Conservation (phyloP, 1,140 invertebrate genomes). For the Sycophaga agraensis region DNA sequence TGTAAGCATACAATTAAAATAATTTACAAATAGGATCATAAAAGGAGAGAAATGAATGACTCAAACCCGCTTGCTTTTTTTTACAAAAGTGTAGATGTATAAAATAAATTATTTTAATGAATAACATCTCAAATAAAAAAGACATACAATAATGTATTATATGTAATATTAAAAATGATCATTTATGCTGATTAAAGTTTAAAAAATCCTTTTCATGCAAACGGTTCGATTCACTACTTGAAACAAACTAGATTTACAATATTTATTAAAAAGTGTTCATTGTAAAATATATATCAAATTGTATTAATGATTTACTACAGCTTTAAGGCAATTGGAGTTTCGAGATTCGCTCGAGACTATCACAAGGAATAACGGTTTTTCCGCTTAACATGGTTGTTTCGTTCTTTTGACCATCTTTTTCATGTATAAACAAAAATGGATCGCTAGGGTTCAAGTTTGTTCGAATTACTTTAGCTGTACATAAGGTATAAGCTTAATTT, state of each 20-base stretch:
- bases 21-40: slow-evolving; percentile 1
- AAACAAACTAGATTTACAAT: slow-evolving; percentile 19
- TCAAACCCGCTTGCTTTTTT: neutral
- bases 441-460: neutral
- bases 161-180: slow-evolving; percentile 13
- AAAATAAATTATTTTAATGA: slow-evolving; percentile 25
- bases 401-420: slow-evolving; percentile 4
- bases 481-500: slow-evolving; percentile 10
- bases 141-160: slow-evolving; percentile 26
- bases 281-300: slow-evolving; percentile 47
- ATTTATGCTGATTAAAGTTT: slow-evolving; percentile 16
- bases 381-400: slow-evolving; percentile 25
- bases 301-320: slow-evolving; percentile 41
- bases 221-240: slow-evolving; percentile 21
- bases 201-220: slow-evolving; percentile 29
- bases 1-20: slow-evolving; percentile 8
- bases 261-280: slow-evolving; percentile 36
- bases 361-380: slow-evolving; percentile 36
- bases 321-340: slow-evolving; percentile 46
- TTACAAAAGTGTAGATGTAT: slow-evolving; percentile 9
- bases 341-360: slow-evolving; percentile 42
- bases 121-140: slow-evolving; percentile 18
- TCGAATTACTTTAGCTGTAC: neutral
- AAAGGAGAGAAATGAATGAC: neutral
- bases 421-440: slow-evolving; percentile 12